Conservation (phyloP, 2,888 invertebrate genomes). For the Drosophila anomelani region DNA sequence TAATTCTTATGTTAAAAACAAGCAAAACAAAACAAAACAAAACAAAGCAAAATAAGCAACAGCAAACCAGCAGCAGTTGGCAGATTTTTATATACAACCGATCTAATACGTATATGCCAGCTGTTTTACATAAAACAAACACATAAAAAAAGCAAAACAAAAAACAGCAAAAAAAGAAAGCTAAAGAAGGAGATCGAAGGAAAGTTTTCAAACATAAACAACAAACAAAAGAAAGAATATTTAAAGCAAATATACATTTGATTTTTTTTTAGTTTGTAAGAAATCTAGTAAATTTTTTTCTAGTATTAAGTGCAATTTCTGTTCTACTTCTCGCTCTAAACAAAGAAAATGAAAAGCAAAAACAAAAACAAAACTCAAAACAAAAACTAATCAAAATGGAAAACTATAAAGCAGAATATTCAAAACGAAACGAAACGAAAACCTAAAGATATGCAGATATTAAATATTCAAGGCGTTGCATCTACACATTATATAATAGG, state of each 20-base stretch:
- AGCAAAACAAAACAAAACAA: constrained; percentile 23
- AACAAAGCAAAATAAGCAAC: constrained; percentile 19
- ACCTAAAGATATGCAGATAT: constrained; percentile 51
- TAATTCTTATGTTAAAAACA: constrained; percentile 75
- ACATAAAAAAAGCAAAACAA: constrained; percentile 44
- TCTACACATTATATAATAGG: constrained; percentile 42
- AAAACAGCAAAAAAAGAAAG: constrained; percentile 44
- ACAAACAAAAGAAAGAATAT: constrained; percentile 59
- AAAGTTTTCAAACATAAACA: constrained; percentile 37
- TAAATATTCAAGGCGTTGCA: constrained; percentile 64
- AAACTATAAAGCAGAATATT: constrained; percentile 45
- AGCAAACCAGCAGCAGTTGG: constrained; percentile 21
- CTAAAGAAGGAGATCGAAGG: background rate
- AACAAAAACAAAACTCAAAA: constrained; percentile 21
- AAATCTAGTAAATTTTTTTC: constrained; percentile 82
- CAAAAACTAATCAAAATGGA: constrained; percentile 32
- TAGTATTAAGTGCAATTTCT: constrained; percentile 79
- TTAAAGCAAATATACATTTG: constrained; percentile 80
- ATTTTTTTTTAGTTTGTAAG: constrained; percentile 82
- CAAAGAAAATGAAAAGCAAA: constrained; percentile 51
- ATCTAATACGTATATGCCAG: constrained; percentile 36
- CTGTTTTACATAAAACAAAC: constrained; percentile 38
- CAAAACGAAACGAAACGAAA: constrained; percentile 43
- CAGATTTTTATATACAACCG: constrained; percentile 41
- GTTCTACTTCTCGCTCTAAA: constrained; percentile 75